phyloP scores from a whole-genome alignment of 1,140 invertebrate genomes.

The Heliconius eleuchia region DNA sequence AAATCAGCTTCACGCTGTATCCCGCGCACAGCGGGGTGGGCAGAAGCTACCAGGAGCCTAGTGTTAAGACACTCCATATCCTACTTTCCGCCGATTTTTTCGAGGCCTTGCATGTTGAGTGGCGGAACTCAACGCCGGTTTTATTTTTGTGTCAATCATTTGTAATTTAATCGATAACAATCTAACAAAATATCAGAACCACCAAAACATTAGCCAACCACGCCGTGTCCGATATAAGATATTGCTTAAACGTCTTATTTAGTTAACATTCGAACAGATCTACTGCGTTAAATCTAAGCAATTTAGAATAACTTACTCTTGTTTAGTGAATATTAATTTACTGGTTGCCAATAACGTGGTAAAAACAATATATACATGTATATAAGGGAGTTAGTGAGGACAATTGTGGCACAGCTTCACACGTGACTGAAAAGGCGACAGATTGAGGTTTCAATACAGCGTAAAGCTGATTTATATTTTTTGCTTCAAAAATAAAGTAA shows the following conservation, averaged over 20 bases:
- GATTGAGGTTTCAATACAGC: too few species aligned
- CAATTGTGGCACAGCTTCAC: too few species aligned
- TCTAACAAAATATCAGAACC: constrained; percentile 8
- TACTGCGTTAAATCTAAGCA: constrained; percentile 27
- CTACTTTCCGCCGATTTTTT: too few species aligned
- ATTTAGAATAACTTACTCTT: constrained; percentile 25
- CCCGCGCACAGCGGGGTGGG: too few species aligned
- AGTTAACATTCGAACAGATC: constrained; percentile 18
- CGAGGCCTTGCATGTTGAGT: not conserved
- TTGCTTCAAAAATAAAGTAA: too few species aligned
- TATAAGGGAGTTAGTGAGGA: not conserved
- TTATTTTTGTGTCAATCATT: not conserved
- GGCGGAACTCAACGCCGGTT: too few species aligned
- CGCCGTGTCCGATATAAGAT: constrained; percentile 11
- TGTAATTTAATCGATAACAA: not conserved
- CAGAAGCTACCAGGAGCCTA: too few species aligned
- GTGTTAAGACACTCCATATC: too few species aligned
- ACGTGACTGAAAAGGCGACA: too few species aligned
- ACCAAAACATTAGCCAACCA: constrained; percentile 3
- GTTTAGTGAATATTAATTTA: constrained; percentile 28
- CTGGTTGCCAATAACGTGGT: constrained; percentile 15
- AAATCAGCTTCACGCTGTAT: too few species aligned
- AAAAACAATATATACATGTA: not conserved
- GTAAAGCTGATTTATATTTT: too few species aligned
- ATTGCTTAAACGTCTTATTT: constrained; percentile 19